These are phyloP conservation scores for Herpetotheres cachinnans DNA, from an alignment of 2,113 vertebrate genomes.

Conservation along the genomic window DNA sequence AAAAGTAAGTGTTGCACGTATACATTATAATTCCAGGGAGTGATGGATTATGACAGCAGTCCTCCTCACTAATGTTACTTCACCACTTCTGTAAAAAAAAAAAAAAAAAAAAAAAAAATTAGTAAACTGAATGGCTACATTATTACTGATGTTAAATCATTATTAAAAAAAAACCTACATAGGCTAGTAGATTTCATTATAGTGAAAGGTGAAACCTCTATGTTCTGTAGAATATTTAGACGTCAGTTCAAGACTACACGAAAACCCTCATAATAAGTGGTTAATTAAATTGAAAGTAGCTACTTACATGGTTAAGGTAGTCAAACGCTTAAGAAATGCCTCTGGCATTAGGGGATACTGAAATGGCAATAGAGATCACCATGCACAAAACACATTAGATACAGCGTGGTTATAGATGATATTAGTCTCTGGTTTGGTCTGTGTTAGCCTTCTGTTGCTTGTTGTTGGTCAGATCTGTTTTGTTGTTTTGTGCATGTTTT, in stretches of 20 bases:
- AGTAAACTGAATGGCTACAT: neutral
- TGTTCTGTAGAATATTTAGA: neutral
- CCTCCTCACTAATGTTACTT: neutral
- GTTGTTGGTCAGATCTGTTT: neutral
- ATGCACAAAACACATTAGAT: neutral
- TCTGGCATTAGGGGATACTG: neutral
- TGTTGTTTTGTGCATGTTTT: neutral
- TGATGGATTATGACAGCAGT: neutral
- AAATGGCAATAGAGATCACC: neutral
- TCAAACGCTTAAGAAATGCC: neutral
- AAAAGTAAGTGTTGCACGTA: constrained; percentile 75
- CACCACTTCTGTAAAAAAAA: neutral
- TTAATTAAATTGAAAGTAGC: neutral
- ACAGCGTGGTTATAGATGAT: neutral
- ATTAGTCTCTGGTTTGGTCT: neutral
- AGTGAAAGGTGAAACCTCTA: neutral
- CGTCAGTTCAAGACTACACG: neutral
- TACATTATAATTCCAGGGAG: neutral
- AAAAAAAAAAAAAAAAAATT: neutral
- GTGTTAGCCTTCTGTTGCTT: neutral
- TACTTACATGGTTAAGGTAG: neutral
- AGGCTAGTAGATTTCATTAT: neutral
- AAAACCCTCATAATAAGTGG: neutral
- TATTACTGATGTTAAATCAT: neutral
- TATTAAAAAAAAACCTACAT: neutral